Conservation (phyloP, 2,888 invertebrate genomes). For the Camptogramma bilineatum region DNA sequence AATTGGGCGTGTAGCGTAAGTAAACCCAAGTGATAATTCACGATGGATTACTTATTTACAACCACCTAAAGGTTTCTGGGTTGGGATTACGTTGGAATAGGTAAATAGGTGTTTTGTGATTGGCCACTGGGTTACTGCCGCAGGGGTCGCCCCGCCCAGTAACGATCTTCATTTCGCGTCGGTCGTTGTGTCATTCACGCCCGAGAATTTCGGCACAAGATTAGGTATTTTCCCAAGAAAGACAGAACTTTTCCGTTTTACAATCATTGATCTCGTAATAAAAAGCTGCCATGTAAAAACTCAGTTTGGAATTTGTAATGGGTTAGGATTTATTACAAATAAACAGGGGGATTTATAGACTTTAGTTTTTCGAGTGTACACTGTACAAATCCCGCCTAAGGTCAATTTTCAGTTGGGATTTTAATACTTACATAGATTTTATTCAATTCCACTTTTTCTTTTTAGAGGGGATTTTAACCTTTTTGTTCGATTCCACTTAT, state of each 20-base stretch:
- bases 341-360: no score
- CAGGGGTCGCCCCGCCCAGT: slow-evolving; percentile 66
- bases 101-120: slow-evolving; percentile 65
- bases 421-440: no score
- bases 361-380: no score
- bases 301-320: no score
- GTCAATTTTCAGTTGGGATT: no score
- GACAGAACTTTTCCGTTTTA: background rate
- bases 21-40: slow-evolving; percentile 29
- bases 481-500: no score
- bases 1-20: slow-evolving; percentile 10
- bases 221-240: slow-evolving; percentile 26
- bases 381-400: no score
- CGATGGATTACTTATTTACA: slow-evolving; percentile 52
- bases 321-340: no score
- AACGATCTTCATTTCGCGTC: slow-evolving; percentile 64
- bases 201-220: slow-evolving; percentile 33
- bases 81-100: slow-evolving; percentile 59
- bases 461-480: no score
- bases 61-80: slow-evolving; percentile 49
- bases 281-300: no score
- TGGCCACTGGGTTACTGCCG: slow-evolving; percentile 53
- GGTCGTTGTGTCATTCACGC: slow-evolving; percentile 37
- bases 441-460: no score
- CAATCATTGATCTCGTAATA: no score